Evolutionary conservation across 2,888 invertebrate genomes (phyloP).

Genomic region (Mythimna pallens): DNA sequence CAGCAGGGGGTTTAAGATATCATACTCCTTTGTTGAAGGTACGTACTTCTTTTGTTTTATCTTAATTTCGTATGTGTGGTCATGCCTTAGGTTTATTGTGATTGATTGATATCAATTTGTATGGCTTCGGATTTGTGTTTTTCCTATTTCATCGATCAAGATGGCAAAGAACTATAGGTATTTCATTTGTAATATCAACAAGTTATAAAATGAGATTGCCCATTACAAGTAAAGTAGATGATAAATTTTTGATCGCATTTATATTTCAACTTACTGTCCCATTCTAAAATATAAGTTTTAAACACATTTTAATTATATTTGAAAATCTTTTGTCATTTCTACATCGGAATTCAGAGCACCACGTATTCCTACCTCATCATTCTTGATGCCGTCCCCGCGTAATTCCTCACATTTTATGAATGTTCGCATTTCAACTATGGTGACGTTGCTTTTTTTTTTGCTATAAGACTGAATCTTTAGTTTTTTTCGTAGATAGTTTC

Average conservation of each 20-base stretch:
- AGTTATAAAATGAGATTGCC: neutral
- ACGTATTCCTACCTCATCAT: conserved; percentile 53
- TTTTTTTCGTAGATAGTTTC: neutral
- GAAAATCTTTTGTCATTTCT: conserved; percentile 53
- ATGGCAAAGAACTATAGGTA: neutral
- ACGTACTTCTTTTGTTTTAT: conserved; percentile 77
- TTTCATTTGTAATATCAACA: neutral
- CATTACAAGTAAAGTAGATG: neutral
- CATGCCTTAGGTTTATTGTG: conserved; percentile 55
- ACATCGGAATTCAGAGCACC: conserved; percentile 47
- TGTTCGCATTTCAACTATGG: conserved; percentile 49
- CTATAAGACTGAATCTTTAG: neutral
- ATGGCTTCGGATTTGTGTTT: conserved; percentile 8
- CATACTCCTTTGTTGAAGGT: conserved; percentile 97
- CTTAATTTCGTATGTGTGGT: conserved; percentile 60
- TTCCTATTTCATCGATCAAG: neutral
- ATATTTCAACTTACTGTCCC: neutral
- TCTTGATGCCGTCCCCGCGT: conserved; percentile 43
- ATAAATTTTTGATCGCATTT: neutral
- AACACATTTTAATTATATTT: conserved; percentile 25
- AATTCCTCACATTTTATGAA: conserved; percentile 57
- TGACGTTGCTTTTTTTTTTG: conserved; percentile 30
- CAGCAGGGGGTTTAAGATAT: conserved; percentile 96
- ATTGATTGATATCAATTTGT: conserved; percentile 49
- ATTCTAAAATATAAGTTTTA: neutral